These are phyloP conservation scores for Acromyrmex charruanus DNA, from an alignment of 1,140 invertebrate species.

Conservation along the genomic window DNA sequence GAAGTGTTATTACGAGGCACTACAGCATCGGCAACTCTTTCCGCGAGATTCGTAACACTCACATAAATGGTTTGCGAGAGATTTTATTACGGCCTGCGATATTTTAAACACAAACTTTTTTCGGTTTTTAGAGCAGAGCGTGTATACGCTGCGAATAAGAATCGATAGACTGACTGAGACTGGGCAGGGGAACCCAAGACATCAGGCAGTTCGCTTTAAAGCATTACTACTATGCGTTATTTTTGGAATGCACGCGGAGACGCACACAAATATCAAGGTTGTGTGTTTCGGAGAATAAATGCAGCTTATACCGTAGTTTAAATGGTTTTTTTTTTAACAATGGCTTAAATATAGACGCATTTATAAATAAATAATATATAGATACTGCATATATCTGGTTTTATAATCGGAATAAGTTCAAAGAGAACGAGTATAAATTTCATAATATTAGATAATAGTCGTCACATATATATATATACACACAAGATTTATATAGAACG, in stretches of 20 bases:
- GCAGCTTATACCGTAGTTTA: conserved; percentile 45
- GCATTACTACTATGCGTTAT: conserved; percentile 81
- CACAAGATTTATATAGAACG: conserved; percentile 32
- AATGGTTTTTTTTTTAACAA: neutral
- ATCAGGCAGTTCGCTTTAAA: conserved; percentile 79
- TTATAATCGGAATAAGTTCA: neutral
- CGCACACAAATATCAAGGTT: conserved; percentile 78
- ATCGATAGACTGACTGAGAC: conserved; percentile 83
- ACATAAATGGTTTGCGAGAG: neutral
- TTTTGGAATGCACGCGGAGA: conserved; percentile 81
- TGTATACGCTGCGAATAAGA: conserved; percentile 77
- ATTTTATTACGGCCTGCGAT: neutral
- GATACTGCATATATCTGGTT: neutral
- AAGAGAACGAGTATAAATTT: neutral
- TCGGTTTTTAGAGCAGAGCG: conserved; percentile 20
- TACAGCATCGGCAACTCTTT: conserved; percentile 19
- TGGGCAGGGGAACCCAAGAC: conserved; percentile 78
- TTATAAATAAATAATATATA: conserved; percentile 4
- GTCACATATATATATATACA: neutral
- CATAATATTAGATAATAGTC: conserved; percentile 26
- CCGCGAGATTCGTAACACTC: neutral
- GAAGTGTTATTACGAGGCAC: conserved; percentile 41
- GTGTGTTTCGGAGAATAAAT: conserved; percentile 66
- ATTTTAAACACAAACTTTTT: neutral
- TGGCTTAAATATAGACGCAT: conserved; percentile 41